Base-by-base conservation (phyloP, 2,797 vertebrate species). In the Balearica regulorum region DNA sequence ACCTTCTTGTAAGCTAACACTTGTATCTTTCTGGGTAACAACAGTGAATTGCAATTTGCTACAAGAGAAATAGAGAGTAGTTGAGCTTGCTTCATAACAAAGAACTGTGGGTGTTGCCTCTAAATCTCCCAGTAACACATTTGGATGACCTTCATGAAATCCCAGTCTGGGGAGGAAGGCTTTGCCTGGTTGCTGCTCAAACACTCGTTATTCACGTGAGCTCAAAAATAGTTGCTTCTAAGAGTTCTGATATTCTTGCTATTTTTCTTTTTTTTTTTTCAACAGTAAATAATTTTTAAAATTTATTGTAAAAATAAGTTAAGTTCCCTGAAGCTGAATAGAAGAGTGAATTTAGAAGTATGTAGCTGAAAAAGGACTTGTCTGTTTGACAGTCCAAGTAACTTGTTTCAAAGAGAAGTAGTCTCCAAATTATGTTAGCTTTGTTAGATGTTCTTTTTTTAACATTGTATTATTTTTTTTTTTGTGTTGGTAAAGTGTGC, bases 141-240 rank as follows among this genome's bases (percentile, higher is more conserved):
- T 94, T 95, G 92, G 92, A 87, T 90, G 78, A 92, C 80, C 80
- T 87, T 83, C 83, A 86, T 1, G 8, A 94, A 93, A 90, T 90
- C 80, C 49, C 55, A 68, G 66, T 72, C 83, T 84, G 62, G 24
- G 77, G 53, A 85, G 21, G 72, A 94, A 91, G 61, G 60, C 25
- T 94, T 86, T 90, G 58, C 51, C 46, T 82, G 33, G 20, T 66
- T 85, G 51, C 64, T 83, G 39, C 78, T 87, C 49, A 37, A 75
- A 71, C 33, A 49, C 41, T 62, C 43, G 54, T 81, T 89, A 71
- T 68, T 93, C n/a, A 35, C 12, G 29, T 41, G 43, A 90, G 35
- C 64, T 88, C 57, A 78, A n/a, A 90, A 94, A 44, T 43, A 33
- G 26, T 58, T 90, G 62, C n/a, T 66, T 78, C 35, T 83, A 39